A percentile compares a stretch with the other conserved stretches of the same genome.
phyloP scores from a whole-genome alignment of 2,888 invertebrate genomes.

The Drosophila anomalata region DNA sequence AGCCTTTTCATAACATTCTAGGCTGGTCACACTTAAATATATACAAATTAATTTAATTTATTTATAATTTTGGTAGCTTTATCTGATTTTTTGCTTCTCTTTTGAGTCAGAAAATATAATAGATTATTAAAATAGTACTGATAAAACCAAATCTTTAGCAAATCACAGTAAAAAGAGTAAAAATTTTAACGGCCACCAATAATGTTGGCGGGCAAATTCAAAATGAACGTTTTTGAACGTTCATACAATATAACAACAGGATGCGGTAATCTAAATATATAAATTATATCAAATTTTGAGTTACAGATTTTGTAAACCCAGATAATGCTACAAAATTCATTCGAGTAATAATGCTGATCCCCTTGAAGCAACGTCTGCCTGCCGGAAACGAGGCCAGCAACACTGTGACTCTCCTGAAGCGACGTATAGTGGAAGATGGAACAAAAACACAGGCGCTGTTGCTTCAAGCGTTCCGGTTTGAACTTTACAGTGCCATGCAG shows the following conservation, averaged over 20 bases:
- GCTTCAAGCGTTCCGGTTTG: conserved; percentile 55
- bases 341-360: conserved; percentile 57
- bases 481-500: conserved; percentile 15
- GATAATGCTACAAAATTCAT: conserved; percentile 57
- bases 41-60: neutral
- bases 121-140: too few relatives aligned
- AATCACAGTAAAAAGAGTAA: too few relatives aligned
- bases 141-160: too few relatives aligned
- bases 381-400: conserved; percentile 19
- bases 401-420: conserved; percentile 43
- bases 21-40: neutral
- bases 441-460: conserved; percentile 52
- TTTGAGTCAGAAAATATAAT: neutral
- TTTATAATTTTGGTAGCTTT: neutral
- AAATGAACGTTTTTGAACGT: neutral
- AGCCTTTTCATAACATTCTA: neutral
- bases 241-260: neutral
- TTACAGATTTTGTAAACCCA: conserved; percentile 3
- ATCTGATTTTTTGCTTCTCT: neutral
- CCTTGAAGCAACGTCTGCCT: conserved; percentile 29
- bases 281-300: conserved; percentile 4
- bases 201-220: too few relatives aligned
- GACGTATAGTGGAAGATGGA: conserved; percentile 55
- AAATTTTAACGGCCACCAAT: too few relatives aligned
- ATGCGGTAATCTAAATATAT: neutral